A percentile compares a stretch with the other conserved stretches of the same genome.
Evolutionary conservation across 2,888 invertebrate species (phyloP).

Genomic region (Cataglyphis cursor): DNA sequence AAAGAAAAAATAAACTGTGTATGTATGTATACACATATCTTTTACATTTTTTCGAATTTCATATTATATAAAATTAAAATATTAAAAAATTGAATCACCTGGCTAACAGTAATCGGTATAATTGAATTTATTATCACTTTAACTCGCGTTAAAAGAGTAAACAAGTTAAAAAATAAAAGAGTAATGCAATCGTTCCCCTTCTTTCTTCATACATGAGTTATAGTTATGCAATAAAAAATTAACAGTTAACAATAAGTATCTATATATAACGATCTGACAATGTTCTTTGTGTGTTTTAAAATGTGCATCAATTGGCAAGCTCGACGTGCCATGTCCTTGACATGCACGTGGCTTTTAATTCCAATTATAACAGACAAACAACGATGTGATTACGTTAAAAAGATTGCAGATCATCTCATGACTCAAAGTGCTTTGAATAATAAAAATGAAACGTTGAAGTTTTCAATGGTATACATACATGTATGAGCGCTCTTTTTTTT

Average conservation of each 20-base stretch:
- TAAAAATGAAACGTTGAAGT: background rate
- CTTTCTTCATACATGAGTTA: background rate
- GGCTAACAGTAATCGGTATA: background rate
- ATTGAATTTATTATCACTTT: background rate
- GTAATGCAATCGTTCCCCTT: background rate
- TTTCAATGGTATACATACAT: background rate
- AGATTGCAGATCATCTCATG: background rate
- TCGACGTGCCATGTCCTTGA: background rate
- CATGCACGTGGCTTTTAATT: constrained; percentile 12
- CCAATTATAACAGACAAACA: constrained; percentile 25
- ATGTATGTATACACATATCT: background rate
- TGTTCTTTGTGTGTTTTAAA: constrained; percentile 25
- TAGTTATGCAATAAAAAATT: constrained; percentile 15
- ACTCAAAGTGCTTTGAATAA: background rate
- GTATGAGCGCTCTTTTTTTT: background rate
- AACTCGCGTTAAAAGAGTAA: background rate
- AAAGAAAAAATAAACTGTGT: too few species aligned
- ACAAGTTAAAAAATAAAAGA: background rate
- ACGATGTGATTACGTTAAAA: background rate
- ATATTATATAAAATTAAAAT: background rate
- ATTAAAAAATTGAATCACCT: background rate
- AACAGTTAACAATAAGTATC: constrained; percentile 14
- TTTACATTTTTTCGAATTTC: too few species aligned
- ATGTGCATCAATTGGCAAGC: constrained; percentile 26
- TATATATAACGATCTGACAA: background rate